Evolutionary conservation across 2,797 vertebrate species (phyloP).

Genomic region (Cirrhinus mrigala): DNA sequence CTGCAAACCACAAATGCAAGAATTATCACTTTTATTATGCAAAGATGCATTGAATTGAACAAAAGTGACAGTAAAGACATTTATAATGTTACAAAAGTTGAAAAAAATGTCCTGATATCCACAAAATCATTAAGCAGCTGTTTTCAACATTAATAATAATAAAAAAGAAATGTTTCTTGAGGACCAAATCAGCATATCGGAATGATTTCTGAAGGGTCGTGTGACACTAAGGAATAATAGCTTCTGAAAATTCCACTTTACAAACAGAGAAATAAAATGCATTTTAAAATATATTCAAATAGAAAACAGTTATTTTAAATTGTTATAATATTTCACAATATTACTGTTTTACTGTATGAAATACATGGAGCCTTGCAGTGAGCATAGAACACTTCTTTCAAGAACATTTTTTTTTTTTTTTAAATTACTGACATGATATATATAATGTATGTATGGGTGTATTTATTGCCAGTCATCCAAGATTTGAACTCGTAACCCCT

Average conservation of each 20-base stretch:
- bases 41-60: neutral
- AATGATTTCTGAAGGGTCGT: too few species aligned
- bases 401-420: too few species aligned
- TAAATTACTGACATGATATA: too few species aligned
- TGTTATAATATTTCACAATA: neutral
- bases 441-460: neutral
- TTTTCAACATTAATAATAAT: neutral
- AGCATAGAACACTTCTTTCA: neutral
- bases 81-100: neutral
- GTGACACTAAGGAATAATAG: too few species aligned
- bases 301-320: neutral
- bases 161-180: too few species aligned
- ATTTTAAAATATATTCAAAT: neutral
- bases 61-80: neutral
- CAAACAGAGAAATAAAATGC: neutral
- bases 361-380: neutral
- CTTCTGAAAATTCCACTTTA: neutral
- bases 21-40: neutral
- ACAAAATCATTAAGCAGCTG: neutral
- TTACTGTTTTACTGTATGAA: neutral
- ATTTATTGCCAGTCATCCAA: slow-evolving; percentile 1
- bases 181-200: too few species aligned
- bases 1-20: too few species aligned
- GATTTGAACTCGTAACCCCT: neutral
- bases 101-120: neutral